Conservation (phyloP, 2,888 invertebrate species). For the Cosmorhoe ocellata region DNA sequence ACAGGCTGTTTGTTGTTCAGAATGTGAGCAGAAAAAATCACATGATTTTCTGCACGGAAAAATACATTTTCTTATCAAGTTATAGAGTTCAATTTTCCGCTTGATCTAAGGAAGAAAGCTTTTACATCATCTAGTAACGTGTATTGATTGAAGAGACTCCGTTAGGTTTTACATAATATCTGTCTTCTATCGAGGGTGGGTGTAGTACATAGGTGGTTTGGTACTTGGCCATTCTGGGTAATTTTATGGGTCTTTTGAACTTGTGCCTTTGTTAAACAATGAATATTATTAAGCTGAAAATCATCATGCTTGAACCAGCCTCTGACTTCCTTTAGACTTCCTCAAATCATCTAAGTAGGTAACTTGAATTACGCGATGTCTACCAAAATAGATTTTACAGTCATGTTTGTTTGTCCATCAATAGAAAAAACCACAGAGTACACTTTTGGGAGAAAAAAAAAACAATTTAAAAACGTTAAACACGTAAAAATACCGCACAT, state of each 20-base stretch:
- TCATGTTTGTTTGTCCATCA: too few species aligned
- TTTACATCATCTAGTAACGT: slow-evolving; percentile 78
- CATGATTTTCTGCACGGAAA: slow-evolving; percentile 33
- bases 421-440: too few species aligned
- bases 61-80: slow-evolving; percentile 39
- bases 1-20: slow-evolving; percentile 65
- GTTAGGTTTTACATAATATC: slow-evolving; percentile 82
- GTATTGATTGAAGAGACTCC: slow-evolving; percentile 82
- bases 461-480: too few species aligned
- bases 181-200: slow-evolving; percentile 70
- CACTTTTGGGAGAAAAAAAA: too few species aligned
- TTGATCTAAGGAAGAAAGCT: slow-evolving; percentile 58
- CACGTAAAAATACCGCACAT: too few species aligned
- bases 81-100: slow-evolving; percentile 49
- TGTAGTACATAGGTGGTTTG: slow-evolving; percentile 57
- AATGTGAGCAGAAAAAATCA: slow-evolving; percentile 63
- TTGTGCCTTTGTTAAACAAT: slow-evolving; percentile 30
- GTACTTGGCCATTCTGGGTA: slow-evolving; percentile 46
- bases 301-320: too few species aligned
- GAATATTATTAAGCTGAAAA: slow-evolving; percentile 16
- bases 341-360: too few species aligned
- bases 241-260: slow-evolving; percentile 44
- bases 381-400: too few species aligned
- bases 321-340: too few species aligned
- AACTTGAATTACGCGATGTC: too few species aligned